These are phyloP conservation scores for Eudorcas thomsonii DNA, from an alignment of 2,113 vertebrate genomes.

Conservation along the genomic window DNA sequence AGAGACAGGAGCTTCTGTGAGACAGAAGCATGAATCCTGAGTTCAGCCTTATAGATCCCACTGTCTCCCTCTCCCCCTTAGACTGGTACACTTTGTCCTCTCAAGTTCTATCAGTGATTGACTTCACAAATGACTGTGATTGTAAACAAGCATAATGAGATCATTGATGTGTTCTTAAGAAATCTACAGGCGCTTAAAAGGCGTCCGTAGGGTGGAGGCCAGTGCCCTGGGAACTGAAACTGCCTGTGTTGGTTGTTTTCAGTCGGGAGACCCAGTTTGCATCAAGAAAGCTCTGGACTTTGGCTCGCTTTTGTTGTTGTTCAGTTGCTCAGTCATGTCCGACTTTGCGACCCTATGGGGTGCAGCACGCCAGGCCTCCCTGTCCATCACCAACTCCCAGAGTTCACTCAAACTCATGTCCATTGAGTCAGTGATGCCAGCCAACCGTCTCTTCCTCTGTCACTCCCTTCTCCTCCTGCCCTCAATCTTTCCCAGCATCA, in stretches of 20 bases:
- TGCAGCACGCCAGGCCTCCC: background rate
- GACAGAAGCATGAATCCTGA: background rate
- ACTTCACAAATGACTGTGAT: background rate
- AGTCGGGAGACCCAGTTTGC: background rate
- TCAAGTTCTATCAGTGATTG: background rate
- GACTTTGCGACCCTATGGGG: background rate
- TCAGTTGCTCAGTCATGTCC: background rate
- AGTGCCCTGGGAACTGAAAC: background rate
- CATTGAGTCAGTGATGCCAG: background rate
- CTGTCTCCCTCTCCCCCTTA: background rate
- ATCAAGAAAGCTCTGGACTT: background rate
- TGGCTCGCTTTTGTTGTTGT: background rate
- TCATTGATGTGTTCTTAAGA: background rate
- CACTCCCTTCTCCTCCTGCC: background rate
- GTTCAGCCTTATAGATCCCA: background rate
- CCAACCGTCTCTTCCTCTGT: background rate
- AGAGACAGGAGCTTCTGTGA: background rate
- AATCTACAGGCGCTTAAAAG: background rate
- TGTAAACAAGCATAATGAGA: background rate
- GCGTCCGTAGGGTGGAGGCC: accelerated
- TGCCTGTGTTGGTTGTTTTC: background rate
- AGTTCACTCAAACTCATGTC: background rate
- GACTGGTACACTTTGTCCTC: background rate
- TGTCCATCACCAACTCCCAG: background rate
- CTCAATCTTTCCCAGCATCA: background rate